A percentile compares a stretch with the other conserved stretches of the same genome.
Evolutionary conservation across 2,888 invertebrate genomes (phyloP).

Genomic region (Alentia gelatinosa): DNA sequence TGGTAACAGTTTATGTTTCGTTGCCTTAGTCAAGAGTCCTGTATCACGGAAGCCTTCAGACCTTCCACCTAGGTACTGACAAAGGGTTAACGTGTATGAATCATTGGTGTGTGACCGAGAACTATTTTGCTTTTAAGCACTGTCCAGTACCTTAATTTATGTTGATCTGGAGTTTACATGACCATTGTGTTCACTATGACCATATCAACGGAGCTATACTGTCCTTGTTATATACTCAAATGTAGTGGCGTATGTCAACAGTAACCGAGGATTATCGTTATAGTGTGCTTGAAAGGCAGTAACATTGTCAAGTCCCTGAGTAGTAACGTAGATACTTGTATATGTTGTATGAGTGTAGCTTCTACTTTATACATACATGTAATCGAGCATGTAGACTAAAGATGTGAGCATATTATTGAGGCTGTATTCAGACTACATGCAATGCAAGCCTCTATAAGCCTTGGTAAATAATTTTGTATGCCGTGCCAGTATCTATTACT

Average conservation of each 20-base stretch:
- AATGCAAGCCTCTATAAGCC: not conserved
- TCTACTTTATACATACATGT: not conserved
- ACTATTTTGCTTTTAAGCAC: not conserved
- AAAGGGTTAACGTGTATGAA: too few relatives aligned
- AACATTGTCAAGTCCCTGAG: not conserved
- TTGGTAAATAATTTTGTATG: not conserved
- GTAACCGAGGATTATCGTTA: not conserved
- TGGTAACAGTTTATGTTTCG: too few relatives aligned
- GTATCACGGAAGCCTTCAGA: too few relatives aligned
- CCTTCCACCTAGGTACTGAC: too few relatives aligned
- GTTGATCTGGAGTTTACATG: not conserved
- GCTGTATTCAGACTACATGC: not conserved
- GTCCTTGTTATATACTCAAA: not conserved
- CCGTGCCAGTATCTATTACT: not conserved
- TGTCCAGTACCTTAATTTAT: not conserved
- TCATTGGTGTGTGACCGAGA: too few relatives aligned
- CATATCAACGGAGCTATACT: not conserved
- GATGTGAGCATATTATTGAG: not conserved
- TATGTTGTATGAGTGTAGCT: conserved; percentile 25
- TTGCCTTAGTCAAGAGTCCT: too few relatives aligned
- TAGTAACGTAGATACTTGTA: not conserved
- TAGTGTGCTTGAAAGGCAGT: not conserved
- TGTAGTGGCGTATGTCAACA: not conserved
- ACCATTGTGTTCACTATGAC: not conserved
- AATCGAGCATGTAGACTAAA: too few relatives aligned